Evolutionary conservation across 2,888 invertebrate species (phyloP).

Genomic region (Meloe dianella): DNA sequence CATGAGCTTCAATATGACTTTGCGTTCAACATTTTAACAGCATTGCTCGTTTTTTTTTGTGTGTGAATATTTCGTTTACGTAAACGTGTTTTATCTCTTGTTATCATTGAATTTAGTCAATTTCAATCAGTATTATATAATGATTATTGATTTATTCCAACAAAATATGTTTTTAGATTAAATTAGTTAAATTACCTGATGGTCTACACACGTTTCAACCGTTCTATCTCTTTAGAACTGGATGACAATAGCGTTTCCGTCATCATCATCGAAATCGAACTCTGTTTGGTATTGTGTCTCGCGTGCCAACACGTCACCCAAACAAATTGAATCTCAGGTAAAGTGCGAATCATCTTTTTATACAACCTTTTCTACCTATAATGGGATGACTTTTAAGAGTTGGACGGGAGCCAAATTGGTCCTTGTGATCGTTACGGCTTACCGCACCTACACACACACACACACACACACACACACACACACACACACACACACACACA

Average conservation of each 20-base stretch:
- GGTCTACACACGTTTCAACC: conserved; percentile 19
- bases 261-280: conserved; percentile 11
- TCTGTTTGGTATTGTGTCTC: conserved; percentile 28
- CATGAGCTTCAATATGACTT: conserved; percentile 27
- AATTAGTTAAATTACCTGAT: conserved; percentile 19
- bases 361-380: conserved; percentile 30
- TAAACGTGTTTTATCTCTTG: conserved; percentile 4
- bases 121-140: neutral
- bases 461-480: too few relatives aligned
- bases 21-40: conserved; percentile 15
- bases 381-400: conserved; percentile 39
- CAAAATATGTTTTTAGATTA: neutral
- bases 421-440: conserved; percentile 35
- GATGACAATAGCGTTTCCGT: conserved; percentile 29
- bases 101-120: neutral
- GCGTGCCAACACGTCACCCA: conserved; percentile 34
- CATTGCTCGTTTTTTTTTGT: conserved; percentile 17
- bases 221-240: conserved; percentile 22
- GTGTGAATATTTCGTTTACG: conserved; percentile 18
- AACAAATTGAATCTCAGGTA: conserved; percentile 41
- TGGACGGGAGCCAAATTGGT: conserved; percentile 40
- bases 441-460: conserved; percentile 31
- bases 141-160: neutral
- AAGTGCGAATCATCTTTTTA: conserved; percentile 34
- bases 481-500: too few relatives aligned